These are phyloP conservation scores for Dissostichus mawsoni DNA, from an alignment of 2,113 vertebrate species.

Conservation along the genomic window DNA sequence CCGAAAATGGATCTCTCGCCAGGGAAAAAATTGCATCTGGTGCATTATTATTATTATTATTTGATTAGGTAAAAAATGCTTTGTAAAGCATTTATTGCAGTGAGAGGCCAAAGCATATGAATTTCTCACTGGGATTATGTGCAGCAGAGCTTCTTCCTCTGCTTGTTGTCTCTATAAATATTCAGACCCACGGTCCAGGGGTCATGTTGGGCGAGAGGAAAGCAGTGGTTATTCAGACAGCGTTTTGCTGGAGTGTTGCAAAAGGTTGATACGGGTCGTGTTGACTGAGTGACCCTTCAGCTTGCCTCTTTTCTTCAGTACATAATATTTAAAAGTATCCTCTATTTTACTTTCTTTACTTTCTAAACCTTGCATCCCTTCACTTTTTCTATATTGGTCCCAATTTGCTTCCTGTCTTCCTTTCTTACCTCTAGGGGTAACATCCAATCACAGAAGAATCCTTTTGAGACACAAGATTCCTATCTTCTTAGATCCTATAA, in stretches of 20 bases:
- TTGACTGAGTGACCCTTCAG: constrained; percentile 45
- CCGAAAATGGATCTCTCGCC: constrained; percentile 48
- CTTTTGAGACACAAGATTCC: too few species aligned
- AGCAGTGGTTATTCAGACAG: constrained; percentile 56
- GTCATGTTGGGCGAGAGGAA: constrained; percentile 40
- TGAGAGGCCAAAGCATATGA: constrained; percentile 40
- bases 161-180: constrained; percentile 62
- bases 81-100: constrained; percentile 61
- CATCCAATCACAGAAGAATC: too few species aligned
- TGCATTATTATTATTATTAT: constrained; percentile 68
- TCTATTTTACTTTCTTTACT: not conserved
- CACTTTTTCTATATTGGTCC: not conserved
- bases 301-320: constrained; percentile 39
- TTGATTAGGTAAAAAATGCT: constrained; percentile 52
- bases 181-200: constrained; percentile 57
- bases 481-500: too few species aligned
- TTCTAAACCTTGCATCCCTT: not conserved
- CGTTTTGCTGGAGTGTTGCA: constrained; percentile 38
- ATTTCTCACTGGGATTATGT: constrained; percentile 70
- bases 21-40: constrained; percentile 54
- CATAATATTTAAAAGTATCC: constrained; percentile 29
- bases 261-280: constrained; percentile 50
- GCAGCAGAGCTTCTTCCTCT: constrained; percentile 49
- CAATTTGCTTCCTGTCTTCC: not conserved
- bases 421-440: not conserved